These are phyloP conservation scores for Nineta flava DNA, from an alignment of 2,888 invertebrate species.

Conservation along the genomic window DNA sequence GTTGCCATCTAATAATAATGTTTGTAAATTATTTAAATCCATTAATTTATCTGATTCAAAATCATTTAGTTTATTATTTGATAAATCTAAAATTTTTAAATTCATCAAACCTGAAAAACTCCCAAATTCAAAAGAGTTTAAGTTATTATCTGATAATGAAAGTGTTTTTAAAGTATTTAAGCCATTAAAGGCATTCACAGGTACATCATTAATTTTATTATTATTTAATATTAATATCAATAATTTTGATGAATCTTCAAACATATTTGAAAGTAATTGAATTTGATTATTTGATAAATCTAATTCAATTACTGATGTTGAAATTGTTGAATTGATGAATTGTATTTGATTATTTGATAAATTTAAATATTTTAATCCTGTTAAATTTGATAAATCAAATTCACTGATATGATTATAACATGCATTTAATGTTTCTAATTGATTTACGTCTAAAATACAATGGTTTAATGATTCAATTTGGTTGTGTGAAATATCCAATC, in stretches of 20 bases:
- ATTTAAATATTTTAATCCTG: neutral
- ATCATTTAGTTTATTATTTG: neutral
- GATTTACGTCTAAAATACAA: neutral
- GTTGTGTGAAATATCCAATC: neutral
- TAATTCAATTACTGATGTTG: neutral
- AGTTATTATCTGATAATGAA: neutral
- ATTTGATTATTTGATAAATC: neutral
- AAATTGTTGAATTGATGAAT: neutral
- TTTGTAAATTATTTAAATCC: neutral
- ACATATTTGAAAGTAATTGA: neutral
- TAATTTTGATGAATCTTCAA: neutral
- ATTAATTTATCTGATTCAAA: neutral
- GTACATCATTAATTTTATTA: neutral
- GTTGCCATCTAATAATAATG: neutral
- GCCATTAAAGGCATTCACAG: neutral
- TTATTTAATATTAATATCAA: neutral
- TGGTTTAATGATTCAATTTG: neutral
- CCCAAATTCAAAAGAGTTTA: neutral
- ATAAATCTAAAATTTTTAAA: neutral
- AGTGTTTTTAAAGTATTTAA: neutral
- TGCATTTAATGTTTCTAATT: neutral
- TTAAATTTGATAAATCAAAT: neutral
- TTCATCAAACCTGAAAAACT: neutral
- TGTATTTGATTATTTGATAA: neutral
- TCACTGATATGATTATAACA: neutral